Percentiles rank a stretch among this genome's conserved stretches.
phyloP scores from a whole-genome alignment of 2,888 invertebrate species.

The Hololepta plana region DNA sequence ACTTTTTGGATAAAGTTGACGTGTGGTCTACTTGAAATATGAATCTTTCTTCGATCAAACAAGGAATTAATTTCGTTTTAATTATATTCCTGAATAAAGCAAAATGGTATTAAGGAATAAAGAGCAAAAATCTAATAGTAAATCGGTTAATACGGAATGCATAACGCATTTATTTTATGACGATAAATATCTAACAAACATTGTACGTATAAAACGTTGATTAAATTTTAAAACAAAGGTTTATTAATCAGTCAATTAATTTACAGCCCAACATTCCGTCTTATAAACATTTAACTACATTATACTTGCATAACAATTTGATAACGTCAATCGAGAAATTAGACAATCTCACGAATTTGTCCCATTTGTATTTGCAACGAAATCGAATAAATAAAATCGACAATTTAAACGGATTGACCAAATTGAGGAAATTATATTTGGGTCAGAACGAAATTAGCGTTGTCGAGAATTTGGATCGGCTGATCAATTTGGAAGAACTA shows the following conservation, averaged over 20 bases:
- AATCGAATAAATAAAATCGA: constrained; percentile 61
- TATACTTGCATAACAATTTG: constrained; percentile 45
- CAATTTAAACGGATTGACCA: constrained; percentile 43
- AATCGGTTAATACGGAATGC: too few relatives aligned
- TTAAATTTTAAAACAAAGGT: constrained; percentile 2
- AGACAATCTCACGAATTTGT: constrained; percentile 32
- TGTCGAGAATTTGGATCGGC: constrained; percentile 45
- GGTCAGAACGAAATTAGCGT: constrained; percentile 49
- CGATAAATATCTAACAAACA: constrained; percentile 34
- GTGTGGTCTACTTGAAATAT: too few relatives aligned
- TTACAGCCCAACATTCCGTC: constrained; percentile 21
- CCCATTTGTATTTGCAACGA: constrained; percentile 58
- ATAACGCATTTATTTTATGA: constrained; percentile 38
- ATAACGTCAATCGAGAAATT: constrained; percentile 38
- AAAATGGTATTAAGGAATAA: too few relatives aligned
- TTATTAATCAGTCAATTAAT: neutral
- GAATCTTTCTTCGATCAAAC: too few relatives aligned
- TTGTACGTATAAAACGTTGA: constrained; percentile 38
- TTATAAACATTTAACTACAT: constrained; percentile 34
- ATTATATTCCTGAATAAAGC: too few relatives aligned
- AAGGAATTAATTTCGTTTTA: too few relatives aligned
- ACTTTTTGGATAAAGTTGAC: too few relatives aligned
- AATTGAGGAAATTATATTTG: constrained; percentile 61
- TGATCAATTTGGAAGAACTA: constrained; percentile 41
- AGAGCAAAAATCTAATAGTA: too few relatives aligned